These are phyloP conservation scores for Terrapene triunguis DNA, from an alignment of 2,113 vertebrate species.

Conservation along the genomic window DNA sequence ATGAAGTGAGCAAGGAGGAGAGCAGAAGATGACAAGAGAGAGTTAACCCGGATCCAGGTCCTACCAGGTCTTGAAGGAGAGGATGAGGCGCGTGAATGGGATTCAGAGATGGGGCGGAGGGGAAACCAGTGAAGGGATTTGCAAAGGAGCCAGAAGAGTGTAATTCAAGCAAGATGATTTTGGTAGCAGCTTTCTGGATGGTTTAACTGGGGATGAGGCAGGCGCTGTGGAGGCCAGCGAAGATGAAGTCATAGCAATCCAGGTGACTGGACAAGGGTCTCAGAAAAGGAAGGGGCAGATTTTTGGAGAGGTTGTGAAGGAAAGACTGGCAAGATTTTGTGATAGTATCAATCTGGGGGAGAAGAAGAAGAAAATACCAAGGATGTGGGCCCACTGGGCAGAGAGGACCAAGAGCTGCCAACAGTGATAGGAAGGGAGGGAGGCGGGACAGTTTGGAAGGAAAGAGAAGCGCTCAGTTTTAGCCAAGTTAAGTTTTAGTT, in stretches of 20 bases:
- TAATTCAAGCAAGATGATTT: background rate
- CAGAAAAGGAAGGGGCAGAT: background rate
- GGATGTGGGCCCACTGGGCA: background rate
- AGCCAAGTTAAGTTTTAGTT: background rate
- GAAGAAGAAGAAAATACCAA: background rate
- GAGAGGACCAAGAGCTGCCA: background rate
- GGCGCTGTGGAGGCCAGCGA: background rate
- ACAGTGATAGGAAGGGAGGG: background rate
- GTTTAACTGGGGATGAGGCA: background rate
- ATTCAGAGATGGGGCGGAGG: background rate
- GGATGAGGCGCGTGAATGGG: background rate
- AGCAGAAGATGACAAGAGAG: background rate
- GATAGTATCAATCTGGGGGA: background rate
- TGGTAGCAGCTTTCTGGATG: background rate
- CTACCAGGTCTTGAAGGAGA: background rate
- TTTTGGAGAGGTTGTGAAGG: fast-evolving
- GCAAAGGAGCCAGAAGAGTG: background rate
- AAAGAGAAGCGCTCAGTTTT: background rate
- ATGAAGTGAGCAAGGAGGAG: background rate
- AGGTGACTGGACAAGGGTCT: background rate
- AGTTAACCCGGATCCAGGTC: background rate
- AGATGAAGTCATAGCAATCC: background rate
- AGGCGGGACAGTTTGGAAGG: background rate
- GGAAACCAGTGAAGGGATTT: background rate
- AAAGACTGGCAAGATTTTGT: background rate